A percentile compares a stretch with the other conserved stretches of the same genome.
Conservation (phyloP, 1,140 invertebrate genomes). For the Ptiloglossa arizonensis region DNA sequence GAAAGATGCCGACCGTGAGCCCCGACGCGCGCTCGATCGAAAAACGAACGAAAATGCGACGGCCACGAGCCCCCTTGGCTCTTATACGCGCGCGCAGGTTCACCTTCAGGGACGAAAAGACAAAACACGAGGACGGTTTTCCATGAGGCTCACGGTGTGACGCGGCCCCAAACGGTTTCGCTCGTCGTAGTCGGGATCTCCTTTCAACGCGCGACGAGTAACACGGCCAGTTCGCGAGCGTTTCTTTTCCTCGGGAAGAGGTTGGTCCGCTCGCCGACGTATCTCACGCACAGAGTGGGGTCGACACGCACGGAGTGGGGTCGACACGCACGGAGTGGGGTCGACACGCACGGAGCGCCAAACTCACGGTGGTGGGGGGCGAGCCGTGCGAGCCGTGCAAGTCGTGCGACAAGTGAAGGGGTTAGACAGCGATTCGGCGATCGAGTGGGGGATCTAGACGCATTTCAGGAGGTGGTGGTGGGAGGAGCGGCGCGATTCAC, state of each 20-base stretch:
- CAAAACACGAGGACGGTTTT: conserved; percentile 10
- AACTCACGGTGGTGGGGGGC: no score
- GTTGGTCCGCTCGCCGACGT: no score
- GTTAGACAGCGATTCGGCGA: not conserved
- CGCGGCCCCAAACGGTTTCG: not conserved
- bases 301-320: not conserved
- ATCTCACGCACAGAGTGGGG: no score
- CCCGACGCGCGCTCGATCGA: conserved; percentile 12
- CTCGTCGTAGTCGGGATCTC: not conserved
- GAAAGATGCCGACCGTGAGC: not conserved
- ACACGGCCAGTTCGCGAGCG: not conserved
- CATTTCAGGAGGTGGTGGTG: no score
- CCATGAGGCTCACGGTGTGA: not conserved
- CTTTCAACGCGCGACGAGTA: not conserved
- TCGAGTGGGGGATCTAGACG: not conserved
- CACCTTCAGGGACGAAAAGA: conserved; percentile 9
- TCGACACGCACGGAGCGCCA: no score
- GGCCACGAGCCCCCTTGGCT: conserved; percentile 37
- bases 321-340: no score
- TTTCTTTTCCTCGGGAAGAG: not conserved
- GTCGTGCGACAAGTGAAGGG: not conserved
- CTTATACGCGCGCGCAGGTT: conserved; percentile 55
- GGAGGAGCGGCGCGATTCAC: no score
- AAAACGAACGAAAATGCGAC: conserved; percentile 64
- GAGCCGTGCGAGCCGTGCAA: not conserved